Evolutionary conservation across 1,140 invertebrate species (phyloP).

Genomic region (Hyles euphorbiae): DNA sequence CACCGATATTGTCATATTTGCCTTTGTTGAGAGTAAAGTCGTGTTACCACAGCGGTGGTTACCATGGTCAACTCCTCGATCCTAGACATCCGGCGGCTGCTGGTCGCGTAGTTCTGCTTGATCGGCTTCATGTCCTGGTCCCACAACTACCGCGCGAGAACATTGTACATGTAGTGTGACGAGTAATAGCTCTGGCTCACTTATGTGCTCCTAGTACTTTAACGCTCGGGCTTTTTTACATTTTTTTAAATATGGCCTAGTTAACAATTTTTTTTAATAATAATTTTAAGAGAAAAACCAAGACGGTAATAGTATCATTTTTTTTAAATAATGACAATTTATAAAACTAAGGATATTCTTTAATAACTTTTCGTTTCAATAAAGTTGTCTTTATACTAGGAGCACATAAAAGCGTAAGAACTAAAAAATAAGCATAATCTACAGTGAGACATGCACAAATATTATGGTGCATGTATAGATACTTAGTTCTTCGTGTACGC

Average conservation of each 20-base stretch:
- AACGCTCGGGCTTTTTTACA: neutral
- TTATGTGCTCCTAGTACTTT: conserved; percentile 30
- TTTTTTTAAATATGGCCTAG: neutral
- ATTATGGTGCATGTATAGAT: conserved; percentile 4
- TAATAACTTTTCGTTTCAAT: too few species aligned
- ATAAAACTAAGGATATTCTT: too few species aligned
- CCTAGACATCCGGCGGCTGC: conserved; percentile 86
- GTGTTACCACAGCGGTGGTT: conserved; percentile 18
- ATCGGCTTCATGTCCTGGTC: conserved; percentile 90
- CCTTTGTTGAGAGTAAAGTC: neutral
- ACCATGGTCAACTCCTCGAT: conserved; percentile 85
- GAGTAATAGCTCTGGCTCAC: conserved; percentile 10
- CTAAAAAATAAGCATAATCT: conserved; percentile 7
- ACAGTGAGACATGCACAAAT: conserved; percentile 11
- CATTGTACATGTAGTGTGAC: conserved; percentile 23
- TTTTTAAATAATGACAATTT: too few species aligned
- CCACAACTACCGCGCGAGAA: conserved; percentile 80
- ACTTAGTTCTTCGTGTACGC: neutral
- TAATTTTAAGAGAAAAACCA: neutral
- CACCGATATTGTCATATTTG: neutral
- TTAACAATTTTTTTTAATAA: neutral
- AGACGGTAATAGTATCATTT: too few species aligned
- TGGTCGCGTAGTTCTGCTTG: conserved; percentile 84
- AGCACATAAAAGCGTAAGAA: conserved; percentile 13
- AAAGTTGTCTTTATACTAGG: conserved; percentile 2